These are phyloP conservation scores for Chrysocyon brachyurus DNA, from an alignment of 2,797 vertebrate genomes.

Conservation along the genomic window DNA sequence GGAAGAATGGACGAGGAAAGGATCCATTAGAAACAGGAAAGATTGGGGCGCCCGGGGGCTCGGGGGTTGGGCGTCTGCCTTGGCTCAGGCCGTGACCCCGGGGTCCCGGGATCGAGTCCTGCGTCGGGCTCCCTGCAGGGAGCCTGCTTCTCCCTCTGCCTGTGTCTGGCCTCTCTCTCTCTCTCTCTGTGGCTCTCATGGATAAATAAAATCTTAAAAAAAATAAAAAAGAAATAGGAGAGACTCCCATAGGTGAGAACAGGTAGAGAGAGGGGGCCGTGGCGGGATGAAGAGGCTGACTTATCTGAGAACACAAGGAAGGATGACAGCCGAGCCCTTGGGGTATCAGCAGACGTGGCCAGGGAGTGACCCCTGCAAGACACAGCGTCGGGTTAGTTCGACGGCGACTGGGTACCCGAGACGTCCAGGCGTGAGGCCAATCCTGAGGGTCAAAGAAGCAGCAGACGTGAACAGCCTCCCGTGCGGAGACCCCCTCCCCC, in stretches of 20 bases:
- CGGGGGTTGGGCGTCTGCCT: too few species aligned
- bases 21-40: not conserved
- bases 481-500: not conserved
- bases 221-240: not conserved
- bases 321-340: not conserved
- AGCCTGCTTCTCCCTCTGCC: too few species aligned
- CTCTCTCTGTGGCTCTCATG: too few species aligned
- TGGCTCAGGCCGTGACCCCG: too few species aligned
- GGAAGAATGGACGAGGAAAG: not conserved
- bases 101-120: too few species aligned
- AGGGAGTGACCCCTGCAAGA: not conserved
- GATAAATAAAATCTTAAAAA: too few species aligned
- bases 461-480: not conserved
- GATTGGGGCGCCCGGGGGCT: too few species aligned
- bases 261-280: not conserved
- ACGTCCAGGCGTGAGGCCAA: not conserved
- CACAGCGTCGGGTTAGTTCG: accelerated
- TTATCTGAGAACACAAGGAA: not conserved
- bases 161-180: too few species aligned
- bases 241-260: not conserved
- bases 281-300: not conserved
- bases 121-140: too few species aligned
- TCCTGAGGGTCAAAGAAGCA: not conserved
- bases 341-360: accelerated
- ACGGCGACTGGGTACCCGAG: not conserved